Base-by-base conservation (phyloP, 2,888 invertebrate genomes). In the Lasioglossum zephyrum region DNA sequence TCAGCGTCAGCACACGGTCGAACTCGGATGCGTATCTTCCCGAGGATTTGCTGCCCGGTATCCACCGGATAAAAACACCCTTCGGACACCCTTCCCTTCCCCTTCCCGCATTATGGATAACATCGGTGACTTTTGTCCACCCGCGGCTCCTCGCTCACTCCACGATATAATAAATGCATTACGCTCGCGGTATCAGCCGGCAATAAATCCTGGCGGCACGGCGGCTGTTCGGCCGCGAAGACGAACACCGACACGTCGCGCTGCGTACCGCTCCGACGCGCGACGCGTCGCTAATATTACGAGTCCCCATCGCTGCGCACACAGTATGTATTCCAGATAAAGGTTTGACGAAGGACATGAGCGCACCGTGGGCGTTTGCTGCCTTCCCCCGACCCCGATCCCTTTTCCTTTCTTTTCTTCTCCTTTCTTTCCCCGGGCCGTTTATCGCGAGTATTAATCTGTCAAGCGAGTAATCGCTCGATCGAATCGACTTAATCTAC, bases 91-190 rank as follows among this genome's bases (percentile, higher is more conserved):
- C 57, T 63, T 26, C 39, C 16, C 31, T 13, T 4, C 16, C 69
- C 70, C 16, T 22, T 63, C 69, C 36, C 13, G 47, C 53, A 44
- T 86, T 78, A n/a, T 2, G 85, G 86, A 86, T 80, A 79, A 78
- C 76, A 72, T 86, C 70, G 73, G 11, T 39, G 82, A 81, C 77
- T 81, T 84, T 84, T 74, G 80, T 75, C 73, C 80, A 76, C 72
- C 75, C 78, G 31, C 75, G 74, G 53, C 47, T 22, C 18, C 31
- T 70, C 57, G 72, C 78, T 74, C 84, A 69, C 81, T 74, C 79
- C 69, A 76, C 80, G 87, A 83, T 87, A 84, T 87, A 87, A 87
- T 77, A 83, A 87, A 87, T 87, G 87, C 87, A 87, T 87, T 87
- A 82, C 79, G 73, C 80, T 57, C 77, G 75, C 69, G 79, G 66